phyloP scores from a whole-genome alignment of 2,113 vertebrate species.

The Arothron firmamentum region DNA sequence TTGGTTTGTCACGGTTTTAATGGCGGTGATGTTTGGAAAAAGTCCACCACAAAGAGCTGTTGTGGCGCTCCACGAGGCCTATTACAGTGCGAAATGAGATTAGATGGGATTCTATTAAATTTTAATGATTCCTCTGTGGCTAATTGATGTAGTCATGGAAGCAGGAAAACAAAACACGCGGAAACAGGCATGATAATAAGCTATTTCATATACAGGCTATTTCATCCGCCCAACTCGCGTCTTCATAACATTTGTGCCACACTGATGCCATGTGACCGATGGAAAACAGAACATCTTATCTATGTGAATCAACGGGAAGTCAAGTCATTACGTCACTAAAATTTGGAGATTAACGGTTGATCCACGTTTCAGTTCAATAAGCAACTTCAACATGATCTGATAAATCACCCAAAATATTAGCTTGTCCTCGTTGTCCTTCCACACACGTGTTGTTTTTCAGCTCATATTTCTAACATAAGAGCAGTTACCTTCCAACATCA shows the following conservation, averaged over 20 bases:
- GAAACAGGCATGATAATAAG: slow-evolving; percentile 1
- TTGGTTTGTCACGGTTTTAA: neutral
- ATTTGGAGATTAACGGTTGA: neutral
- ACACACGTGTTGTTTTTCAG: slow-evolving; percentile 35
- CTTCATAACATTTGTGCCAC: neutral
- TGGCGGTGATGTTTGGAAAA: neutral
- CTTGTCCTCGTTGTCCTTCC: neutral
- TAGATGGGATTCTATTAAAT: slow-evolving; percentile 50
- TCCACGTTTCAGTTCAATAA: neutral
- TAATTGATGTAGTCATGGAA: slow-evolving; percentile 33
- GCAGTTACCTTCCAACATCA: slow-evolving; percentile 60
- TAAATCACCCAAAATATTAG: neutral
- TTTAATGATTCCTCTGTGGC: slow-evolving; percentile 36
- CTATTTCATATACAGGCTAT: neutral
- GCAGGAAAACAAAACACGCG: slow-evolving; percentile 11
- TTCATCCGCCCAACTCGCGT: neutral
- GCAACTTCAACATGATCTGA: neutral
- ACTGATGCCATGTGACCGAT: neutral
- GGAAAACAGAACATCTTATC: neutral
- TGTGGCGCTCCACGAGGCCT: slow-evolving; percentile 28
- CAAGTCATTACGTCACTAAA: neutral
- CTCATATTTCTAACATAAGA: slow-evolving; percentile 39
- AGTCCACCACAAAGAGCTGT: slow-evolving; percentile 13
- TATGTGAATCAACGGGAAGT: neutral
- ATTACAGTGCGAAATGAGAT: slow-evolving; percentile 44